A percentile compares a stretch with the other conserved stretches of the same genome.
phyloP scores from a whole-genome alignment of 2,797 vertebrate species.

The Microhierax caerulescens region DNA sequence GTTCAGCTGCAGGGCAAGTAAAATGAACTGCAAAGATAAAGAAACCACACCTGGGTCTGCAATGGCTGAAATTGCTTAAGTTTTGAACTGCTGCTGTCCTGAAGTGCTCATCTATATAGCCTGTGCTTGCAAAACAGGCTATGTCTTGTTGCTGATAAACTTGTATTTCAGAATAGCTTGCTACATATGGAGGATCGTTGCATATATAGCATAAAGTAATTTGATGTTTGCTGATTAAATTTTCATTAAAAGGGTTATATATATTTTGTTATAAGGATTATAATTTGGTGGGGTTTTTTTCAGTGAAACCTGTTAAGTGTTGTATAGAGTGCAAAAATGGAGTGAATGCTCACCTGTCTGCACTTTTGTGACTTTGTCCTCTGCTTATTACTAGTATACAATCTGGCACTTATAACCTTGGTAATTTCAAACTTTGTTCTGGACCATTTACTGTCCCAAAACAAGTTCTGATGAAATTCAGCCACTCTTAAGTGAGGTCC shows the following conservation, averaged over 20 bases:
- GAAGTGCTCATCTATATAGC: background rate
- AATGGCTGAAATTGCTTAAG: background rate
- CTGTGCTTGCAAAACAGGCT: background rate
- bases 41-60: rapidly evolving
- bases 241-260: background rate
- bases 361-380: background rate
- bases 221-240: background rate
- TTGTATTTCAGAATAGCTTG: background rate
- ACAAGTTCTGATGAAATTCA: background rate
- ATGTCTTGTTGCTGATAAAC: background rate
- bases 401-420: background rate
- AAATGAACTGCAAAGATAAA: background rate
- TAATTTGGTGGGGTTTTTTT: background rate
- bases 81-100: background rate
- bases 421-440: background rate
- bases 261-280: background rate
- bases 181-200: background rate
- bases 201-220: background rate
- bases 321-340: background rate
- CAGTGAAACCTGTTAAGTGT: background rate
- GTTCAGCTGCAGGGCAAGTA: slow-evolving; percentile 25
- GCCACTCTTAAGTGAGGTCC: background rate
- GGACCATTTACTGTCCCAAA: background rate
- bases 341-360: background rate
- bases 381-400: background rate